These are phyloP conservation scores for Thermophis baileyi DNA, from an alignment of 2,113 vertebrate genomes.

Conservation along the genomic window DNA sequence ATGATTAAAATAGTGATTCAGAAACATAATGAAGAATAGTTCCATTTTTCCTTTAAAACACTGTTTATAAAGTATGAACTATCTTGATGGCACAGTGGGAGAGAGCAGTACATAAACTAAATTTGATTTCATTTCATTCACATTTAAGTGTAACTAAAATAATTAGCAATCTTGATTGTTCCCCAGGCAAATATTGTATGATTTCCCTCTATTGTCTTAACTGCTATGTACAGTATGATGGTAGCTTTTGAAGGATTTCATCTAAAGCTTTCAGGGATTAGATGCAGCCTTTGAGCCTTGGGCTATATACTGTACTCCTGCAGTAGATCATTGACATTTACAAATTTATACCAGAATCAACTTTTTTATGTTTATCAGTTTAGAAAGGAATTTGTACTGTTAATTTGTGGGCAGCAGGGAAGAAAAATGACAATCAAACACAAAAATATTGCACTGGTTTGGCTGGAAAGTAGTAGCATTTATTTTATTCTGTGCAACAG, in stretches of 20 bases:
- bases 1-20: neutral
- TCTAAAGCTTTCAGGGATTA: neutral
- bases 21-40: neutral
- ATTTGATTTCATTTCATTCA: neutral
- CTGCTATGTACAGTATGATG: neutral
- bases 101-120: neutral
- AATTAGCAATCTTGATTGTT: neutral
- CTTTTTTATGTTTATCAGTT: neutral
- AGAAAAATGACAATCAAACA: neutral
- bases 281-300: neutral
- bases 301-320: neutral
- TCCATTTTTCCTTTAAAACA: neutral
- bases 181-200: neutral
- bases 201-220: neutral
- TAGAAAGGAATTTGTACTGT: constrained; percentile 5
- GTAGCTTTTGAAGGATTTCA: neutral
- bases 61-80: neutral
- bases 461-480: constrained; percentile 28
- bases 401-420: neutral
- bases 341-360: neutral
- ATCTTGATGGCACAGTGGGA: neutral
- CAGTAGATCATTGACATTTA: neutral
- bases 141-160: neutral
- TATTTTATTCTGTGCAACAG: constrained; percentile 12
- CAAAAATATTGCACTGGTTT: neutral